A percentile compares a stretch with the other conserved stretches of the same genome.
Evolutionary conservation across 2,888 invertebrate genomes (phyloP).

Genomic region (Drosophila greeni): DNA sequence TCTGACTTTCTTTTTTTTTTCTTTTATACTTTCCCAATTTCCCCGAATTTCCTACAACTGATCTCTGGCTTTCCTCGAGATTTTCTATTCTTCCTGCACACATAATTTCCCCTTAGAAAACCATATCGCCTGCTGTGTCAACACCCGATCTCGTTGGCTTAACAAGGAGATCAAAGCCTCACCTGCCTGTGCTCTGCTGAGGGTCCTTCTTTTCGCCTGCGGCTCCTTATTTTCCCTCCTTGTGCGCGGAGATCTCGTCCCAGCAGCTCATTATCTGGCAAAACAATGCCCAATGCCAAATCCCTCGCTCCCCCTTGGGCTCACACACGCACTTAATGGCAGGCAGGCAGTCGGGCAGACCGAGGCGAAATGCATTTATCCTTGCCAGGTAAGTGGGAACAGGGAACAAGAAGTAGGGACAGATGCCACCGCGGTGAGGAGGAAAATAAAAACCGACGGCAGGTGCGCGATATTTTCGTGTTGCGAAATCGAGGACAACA

Average conservation of each 20-base stretch:
- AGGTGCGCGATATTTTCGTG: constrained; percentile 64
- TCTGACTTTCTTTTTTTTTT: background rate
- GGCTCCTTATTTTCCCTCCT: constrained; percentile 6
- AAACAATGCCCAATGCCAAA: constrained; percentile 24
- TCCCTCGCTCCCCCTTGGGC: constrained; percentile 4
- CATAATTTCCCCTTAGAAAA: background rate
- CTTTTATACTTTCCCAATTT: background rate
- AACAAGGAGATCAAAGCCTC: constrained; percentile 5
- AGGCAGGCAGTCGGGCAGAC: constrained; percentile 16
- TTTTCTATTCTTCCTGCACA: background rate
- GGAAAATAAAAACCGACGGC: constrained; percentile 45
- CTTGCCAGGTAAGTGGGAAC: constrained; percentile 25
- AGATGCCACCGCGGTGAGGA: constrained; percentile 31
- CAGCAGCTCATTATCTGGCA: constrained; percentile 15
- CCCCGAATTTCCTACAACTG: background rate
- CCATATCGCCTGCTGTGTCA: constrained; percentile 14
- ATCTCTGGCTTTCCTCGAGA: constrained; percentile 7
- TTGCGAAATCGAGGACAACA: constrained; percentile 48
- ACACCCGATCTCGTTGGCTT: constrained; percentile 11
- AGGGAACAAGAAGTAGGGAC: constrained; percentile 19
- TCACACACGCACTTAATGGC: constrained; percentile 29
- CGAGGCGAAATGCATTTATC: constrained; percentile 31
- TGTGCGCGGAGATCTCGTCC: background rate
- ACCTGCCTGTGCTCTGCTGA: constrained; percentile 22
- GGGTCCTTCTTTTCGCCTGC: constrained; percentile 21